Percentiles rank a stretch among this genome's conserved stretches.
Evolutionary conservation across 1,140 invertebrate genomes (phyloP).

Genomic region (Bombus impatiens): DNA sequence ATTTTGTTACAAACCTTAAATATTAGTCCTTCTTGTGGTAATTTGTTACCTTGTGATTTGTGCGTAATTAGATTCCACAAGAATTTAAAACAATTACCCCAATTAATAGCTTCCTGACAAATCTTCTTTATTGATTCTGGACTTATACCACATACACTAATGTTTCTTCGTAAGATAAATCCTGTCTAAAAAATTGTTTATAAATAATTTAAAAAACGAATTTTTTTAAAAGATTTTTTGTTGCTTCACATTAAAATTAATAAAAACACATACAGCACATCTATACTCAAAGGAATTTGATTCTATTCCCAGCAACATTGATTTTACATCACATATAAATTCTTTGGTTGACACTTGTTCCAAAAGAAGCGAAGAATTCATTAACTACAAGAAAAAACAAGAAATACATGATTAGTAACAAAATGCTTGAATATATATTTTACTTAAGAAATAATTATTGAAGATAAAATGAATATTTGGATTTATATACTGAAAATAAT

Average conservation of each 20-base stretch:
- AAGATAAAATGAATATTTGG: not conserved
- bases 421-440: not conserved
- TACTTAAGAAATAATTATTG: not conserved
- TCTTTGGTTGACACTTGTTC: constrained; percentile 68
- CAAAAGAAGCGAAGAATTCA: constrained; percentile 55
- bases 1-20: constrained; percentile 69
- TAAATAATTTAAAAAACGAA: not conserved
- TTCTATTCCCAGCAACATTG: constrained; percentile 81
- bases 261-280: constrained; percentile 58
- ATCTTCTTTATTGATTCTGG: constrained; percentile 68
- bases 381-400: constrained; percentile 41
- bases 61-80: constrained; percentile 67
- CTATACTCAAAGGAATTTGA: constrained; percentile 79
- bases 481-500: not conserved
- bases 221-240: not conserved
- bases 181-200: constrained; percentile 65
- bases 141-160: constrained; percentile 69
- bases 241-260: not conserved
- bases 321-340: constrained; percentile 78
- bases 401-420: not conserved
- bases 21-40: constrained; percentile 76
- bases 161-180: constrained; percentile 71
- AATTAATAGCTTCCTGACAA: constrained; percentile 70
- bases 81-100: constrained; percentile 77
- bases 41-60: constrained; percentile 63